phyloP scores from a whole-genome alignment of 1,140 invertebrate genomes.

The Leguminivora glycinivorella region DNA sequence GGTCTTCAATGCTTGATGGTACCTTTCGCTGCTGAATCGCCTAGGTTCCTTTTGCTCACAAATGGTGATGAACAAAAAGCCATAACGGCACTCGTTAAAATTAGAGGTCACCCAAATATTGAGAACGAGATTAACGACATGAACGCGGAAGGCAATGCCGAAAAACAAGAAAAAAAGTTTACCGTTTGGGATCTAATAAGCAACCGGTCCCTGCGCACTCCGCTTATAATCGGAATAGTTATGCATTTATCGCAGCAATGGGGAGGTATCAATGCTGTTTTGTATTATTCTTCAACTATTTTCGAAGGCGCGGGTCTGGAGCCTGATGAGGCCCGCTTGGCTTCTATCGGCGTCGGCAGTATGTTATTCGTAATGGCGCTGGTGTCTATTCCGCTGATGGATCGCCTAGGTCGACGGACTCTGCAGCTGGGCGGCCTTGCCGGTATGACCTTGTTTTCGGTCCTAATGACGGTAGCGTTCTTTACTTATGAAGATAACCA shows the following conservation, averaged over 20 bases:
- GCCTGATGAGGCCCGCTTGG: conserved; percentile 86
- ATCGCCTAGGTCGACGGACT: conserved; percentile 91
- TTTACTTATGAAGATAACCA: conserved; percentile 79
- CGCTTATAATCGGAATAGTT: conserved; percentile 93
- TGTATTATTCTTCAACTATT: conserved; percentile 94
- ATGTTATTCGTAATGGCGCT: conserved; percentile 96
- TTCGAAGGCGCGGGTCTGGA: conserved; percentile 90
- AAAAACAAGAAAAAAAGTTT: conserved; percentile 89
- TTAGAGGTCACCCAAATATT: conserved; percentile 78
- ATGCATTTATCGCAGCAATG: conserved; percentile 97
- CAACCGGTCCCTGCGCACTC: conserved; percentile 87
- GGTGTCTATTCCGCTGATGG: conserved; percentile 95
- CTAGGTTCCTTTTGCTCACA: conserved; percentile 88
- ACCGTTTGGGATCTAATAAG: conserved; percentile 89
- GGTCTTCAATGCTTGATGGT: conserved; percentile 90
- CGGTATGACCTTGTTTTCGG: conserved; percentile 95
- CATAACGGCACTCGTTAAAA: conserved; percentile 78
- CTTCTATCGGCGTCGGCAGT: conserved; percentile 95
- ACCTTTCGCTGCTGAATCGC: conserved; percentile 92
- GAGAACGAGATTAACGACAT: conserved; percentile 95
- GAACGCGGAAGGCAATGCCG: conserved; percentile 90
- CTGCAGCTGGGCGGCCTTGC: conserved; percentile 92
- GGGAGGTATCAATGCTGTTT: conserved; percentile 95
- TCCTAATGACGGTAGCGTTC: conserved; percentile 92
- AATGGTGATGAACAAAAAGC: conserved; percentile 92